Percentiles rank a stretch among this genome's conserved stretches.
Evolutionary conservation across 1,140 invertebrate genomes (phyloP).

Genomic region (Brachionus koreanus): DNA sequence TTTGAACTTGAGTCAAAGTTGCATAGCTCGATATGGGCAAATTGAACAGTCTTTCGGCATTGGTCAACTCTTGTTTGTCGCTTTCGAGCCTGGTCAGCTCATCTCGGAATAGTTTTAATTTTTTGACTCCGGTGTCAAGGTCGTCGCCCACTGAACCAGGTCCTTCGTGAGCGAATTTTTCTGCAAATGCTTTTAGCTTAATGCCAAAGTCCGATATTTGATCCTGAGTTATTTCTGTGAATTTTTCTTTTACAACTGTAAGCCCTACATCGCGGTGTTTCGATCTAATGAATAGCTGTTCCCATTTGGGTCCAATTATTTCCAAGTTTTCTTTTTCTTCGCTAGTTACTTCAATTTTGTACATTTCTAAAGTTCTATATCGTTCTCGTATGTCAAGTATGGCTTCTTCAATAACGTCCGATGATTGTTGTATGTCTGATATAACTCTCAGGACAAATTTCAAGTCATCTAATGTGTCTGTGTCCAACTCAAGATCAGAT

Average conservation of each 20-base stretch:
- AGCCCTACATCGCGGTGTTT: slow-evolving; percentile 59
- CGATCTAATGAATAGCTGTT: slow-evolving; percentile 55
- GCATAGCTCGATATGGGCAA: slow-evolving; percentile 75
- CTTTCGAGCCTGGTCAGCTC: slow-evolving; percentile 67
- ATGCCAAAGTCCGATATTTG: slow-evolving; percentile 40
- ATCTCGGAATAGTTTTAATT: slow-evolving; percentile 65
- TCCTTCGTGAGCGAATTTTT: neutral
- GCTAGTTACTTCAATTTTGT: slow-evolving; percentile 58
- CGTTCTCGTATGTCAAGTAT: slow-evolving; percentile 67
- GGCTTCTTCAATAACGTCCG: slow-evolving; percentile 67
- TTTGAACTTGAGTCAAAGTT: slow-evolving; percentile 67
- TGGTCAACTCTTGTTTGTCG: slow-evolving; percentile 67
- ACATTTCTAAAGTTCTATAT: slow-evolving; percentile 58
- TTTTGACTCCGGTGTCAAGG: slow-evolving; percentile 50
- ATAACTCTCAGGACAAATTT: slow-evolving; percentile 78
- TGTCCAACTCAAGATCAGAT: slow-evolving; percentile 55
- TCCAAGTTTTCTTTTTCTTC: slow-evolving; percentile 51
- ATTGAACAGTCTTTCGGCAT: slow-evolving; percentile 79
- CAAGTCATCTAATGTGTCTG: slow-evolving; percentile 71
- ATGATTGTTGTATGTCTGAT: slow-evolving; percentile 67
- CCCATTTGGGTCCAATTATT: slow-evolving; percentile 54
- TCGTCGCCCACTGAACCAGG: slow-evolving; percentile 42
- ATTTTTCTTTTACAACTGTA: slow-evolving; percentile 62
- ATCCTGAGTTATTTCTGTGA: slow-evolving; percentile 63
- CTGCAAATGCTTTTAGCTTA: slow-evolving; percentile 26